These are phyloP conservation scores for Castor canadensis DNA, from an alignment of 2,113 vertebrate genomes.

Conservation along the genomic window DNA sequence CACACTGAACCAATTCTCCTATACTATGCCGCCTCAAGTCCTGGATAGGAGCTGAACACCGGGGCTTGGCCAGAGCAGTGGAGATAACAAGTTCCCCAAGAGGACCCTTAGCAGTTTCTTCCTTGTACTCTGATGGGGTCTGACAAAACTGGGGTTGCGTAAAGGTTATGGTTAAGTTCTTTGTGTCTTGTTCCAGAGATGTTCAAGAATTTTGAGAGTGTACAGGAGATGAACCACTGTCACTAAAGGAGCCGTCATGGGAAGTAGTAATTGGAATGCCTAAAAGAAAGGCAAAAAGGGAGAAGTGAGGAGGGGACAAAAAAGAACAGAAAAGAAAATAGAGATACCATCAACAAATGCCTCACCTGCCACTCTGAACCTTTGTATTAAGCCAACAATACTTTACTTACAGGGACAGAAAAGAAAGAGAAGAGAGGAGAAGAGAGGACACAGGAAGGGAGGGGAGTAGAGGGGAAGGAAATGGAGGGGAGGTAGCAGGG, in stretches of 20 bases:
- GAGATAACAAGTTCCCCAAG: neutral
- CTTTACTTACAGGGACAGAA: neutral
- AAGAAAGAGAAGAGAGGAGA: neutral
- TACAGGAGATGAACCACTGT: neutral
- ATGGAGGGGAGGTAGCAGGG: neutral
- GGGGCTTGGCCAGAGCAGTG: neutral
- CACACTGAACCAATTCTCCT: neutral
- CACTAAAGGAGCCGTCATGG: neutral
- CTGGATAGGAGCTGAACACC: neutral
- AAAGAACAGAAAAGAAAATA: neutral
- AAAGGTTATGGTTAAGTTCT: neutral
- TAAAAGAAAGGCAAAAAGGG: neutral
- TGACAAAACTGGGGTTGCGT: neutral
- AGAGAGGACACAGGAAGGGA: too few relatives aligned
- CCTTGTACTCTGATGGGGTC: neutral
- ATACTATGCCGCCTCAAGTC: too few relatives aligned
- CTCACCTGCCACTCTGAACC: neutral
- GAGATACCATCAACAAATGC: neutral
- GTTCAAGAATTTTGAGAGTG: neutral
- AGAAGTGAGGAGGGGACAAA: neutral
- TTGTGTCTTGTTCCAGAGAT: neutral
- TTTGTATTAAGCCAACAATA: neutral
- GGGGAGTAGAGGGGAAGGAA: neutral
- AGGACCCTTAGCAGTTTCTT: neutral
- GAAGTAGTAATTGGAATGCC: neutral